Evolutionary conservation across 2,113 vertebrate species (phyloP).

Genomic region (Plotosus lineatus): DNA sequence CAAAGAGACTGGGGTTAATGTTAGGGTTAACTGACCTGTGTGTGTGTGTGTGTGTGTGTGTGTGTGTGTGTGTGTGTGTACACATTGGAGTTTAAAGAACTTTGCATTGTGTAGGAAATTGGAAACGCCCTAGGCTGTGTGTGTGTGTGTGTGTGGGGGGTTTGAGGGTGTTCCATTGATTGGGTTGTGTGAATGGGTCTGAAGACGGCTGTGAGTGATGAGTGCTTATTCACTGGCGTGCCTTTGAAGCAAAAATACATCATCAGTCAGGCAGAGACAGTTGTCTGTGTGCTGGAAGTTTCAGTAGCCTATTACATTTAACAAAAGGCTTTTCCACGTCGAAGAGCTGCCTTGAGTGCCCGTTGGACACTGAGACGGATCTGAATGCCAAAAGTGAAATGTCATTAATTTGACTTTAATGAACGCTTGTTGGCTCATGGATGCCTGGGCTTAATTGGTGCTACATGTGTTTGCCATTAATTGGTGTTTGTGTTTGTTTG

Average conservation of each 20-base stretch:
- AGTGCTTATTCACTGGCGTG: slow-evolving; percentile 42
- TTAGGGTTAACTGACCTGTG: slow-evolving; percentile 31
- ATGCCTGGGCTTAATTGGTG: neutral
- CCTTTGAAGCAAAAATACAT: slow-evolving; percentile 38
- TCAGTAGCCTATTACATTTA: neutral
- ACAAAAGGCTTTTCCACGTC: neutral
- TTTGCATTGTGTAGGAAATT: slow-evolving; percentile 8
- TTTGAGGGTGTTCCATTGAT: slow-evolving; percentile 36
- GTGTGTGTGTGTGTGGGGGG: slow-evolving; percentile 14
- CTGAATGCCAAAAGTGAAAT: neutral
- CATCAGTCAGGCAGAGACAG: slow-evolving; percentile 4
- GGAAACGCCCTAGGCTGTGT: slow-evolving; percentile 15
- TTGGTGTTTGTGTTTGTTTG: slow-evolving; percentile 38
- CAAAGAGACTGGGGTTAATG: too few relatives aligned
- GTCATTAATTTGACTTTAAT: slow-evolving; percentile 5
- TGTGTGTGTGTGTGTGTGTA: too few relatives aligned
- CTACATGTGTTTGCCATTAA: slow-evolving; percentile 30
- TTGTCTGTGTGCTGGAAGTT: slow-evolving; percentile 26
- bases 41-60: slow-evolving; percentile 56
- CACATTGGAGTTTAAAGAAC: slow-evolving; percentile 3
- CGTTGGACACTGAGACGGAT: neutral
- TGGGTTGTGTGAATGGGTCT: slow-evolving; percentile 42
- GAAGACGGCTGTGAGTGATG: slow-evolving; percentile 26
- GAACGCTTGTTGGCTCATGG: slow-evolving; percentile 1
- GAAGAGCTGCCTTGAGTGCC: neutral